Percentiles rank a stretch among this genome's conserved stretches.
phyloP scores from a whole-genome alignment of 2,888 invertebrate genomes.

The Fabriciana adippe region DNA sequence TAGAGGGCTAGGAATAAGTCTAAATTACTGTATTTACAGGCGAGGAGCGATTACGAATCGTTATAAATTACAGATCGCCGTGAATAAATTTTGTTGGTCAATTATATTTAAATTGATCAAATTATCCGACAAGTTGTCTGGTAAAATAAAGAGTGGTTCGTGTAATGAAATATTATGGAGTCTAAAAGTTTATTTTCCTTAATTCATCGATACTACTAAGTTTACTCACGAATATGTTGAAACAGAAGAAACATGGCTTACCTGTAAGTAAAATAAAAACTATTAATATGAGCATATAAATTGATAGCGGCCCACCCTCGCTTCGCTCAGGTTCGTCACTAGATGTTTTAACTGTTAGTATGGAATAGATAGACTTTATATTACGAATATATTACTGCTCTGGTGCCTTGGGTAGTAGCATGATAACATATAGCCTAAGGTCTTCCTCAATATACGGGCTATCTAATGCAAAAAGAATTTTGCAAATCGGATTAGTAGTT shows the following conservation, averaged over 20 bases:
- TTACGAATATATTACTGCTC: too few species aligned
- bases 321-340: too few species aligned
- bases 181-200: not conserved
- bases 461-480: too few species aligned
- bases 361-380: too few species aligned
- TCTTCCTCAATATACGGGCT: too few species aligned
- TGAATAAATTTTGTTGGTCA: conserved; percentile 43
- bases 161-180: not conserved
- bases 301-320: too few species aligned
- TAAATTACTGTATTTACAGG: conserved; percentile 40
- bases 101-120: conserved; percentile 62
- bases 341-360: too few species aligned
- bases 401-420: too few species aligned
- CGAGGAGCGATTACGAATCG: conserved; percentile 35
- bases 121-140: conserved; percentile 51
- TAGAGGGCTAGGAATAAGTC: conserved; percentile 25
- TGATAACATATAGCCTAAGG: too few species aligned
- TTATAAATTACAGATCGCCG: conserved; percentile 50
- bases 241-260: not conserved
- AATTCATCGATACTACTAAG: not conserved
- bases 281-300: conserved; percentile 2
- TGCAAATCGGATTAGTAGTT: too few species aligned
- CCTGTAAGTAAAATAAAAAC: conserved; percentile 10
- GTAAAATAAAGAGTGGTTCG: conserved; percentile 9
- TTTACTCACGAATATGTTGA: not conserved